phyloP scores from a whole-genome alignment of 2,797 vertebrate species.

The Coregonus suidteri region DNA sequence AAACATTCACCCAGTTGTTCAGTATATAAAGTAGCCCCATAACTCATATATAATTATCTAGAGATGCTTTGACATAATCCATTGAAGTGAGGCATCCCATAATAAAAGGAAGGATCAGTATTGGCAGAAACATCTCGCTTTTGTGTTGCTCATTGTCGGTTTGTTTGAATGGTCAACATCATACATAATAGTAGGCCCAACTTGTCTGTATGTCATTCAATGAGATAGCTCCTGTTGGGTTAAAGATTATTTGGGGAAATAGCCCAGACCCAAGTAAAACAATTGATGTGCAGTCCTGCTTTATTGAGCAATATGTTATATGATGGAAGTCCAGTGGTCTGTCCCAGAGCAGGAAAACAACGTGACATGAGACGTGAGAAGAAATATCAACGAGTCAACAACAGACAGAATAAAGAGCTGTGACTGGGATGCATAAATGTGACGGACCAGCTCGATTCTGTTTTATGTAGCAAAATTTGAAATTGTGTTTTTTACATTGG shows the following conservation, averaged over 20 bases:
- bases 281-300: slow-evolving; percentile 29
- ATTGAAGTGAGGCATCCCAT: slow-evolving; percentile 29
- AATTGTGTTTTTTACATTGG: too few relatives aligned
- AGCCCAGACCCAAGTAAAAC: slow-evolving; percentile 63
- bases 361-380: too few relatives aligned
- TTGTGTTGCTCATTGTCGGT: slow-evolving; percentile 37
- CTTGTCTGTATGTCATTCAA: slow-evolving; percentile 36
- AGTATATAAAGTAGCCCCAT: not conserved
- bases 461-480: too few relatives aligned
- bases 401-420: not conserved
- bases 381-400: too few relatives aligned
- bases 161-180: slow-evolving; percentile 48
- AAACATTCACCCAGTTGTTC: not conserved
- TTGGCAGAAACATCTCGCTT: slow-evolving; percentile 42
- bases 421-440: slow-evolving; percentile 31
- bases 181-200: slow-evolving; percentile 46
- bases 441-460: too few relatives aligned
- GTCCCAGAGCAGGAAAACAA: slow-evolving; percentile 48
- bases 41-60: too few relatives aligned
- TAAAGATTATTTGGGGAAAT: slow-evolving; percentile 54
- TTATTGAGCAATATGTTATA: too few relatives aligned
- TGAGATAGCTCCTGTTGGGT: slow-evolving; percentile 61
- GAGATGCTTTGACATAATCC: slow-evolving; percentile 27
- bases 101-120: slow-evolving; percentile 22
- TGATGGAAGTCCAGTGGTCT: too few relatives aligned